These are phyloP conservation scores for Sprattus sprattus DNA, from an alignment of 2,113 vertebrate genomes.

Conservation along the genomic window DNA sequence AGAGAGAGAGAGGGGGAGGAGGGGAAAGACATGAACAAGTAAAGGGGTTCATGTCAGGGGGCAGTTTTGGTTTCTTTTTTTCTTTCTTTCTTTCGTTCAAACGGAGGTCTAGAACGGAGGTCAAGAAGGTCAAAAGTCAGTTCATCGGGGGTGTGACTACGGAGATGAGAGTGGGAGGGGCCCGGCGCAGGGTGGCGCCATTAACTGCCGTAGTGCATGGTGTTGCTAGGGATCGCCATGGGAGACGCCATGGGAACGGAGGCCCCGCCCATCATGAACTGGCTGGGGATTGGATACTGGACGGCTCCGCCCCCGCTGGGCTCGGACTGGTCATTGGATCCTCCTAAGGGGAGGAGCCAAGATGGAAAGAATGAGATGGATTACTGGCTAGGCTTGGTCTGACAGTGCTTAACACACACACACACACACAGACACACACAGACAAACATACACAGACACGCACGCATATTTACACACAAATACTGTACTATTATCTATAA, in stretches of 20 bases:
- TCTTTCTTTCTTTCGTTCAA: background rate
- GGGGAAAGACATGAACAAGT: slow-evolving; percentile 7
- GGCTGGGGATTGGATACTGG: slow-evolving; percentile 88
- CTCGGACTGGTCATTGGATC: slow-evolving; percentile 73
- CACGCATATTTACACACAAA: background rate
- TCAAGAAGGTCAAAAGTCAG: background rate
- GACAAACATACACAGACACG: background rate
- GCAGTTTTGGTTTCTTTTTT: slow-evolving; percentile 69
- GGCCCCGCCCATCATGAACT: slow-evolving; percentile 92
- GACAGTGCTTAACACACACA: background rate
- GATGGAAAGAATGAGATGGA: background rate
- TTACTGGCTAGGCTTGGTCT: background rate
- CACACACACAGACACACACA: background rate
- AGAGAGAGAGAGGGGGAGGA: slow-evolving; percentile 14
- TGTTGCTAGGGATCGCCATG: slow-evolving; percentile 92
- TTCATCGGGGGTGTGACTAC: slow-evolving; percentile 59
- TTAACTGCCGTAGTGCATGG: slow-evolving; percentile 95
- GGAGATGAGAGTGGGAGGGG: background rate
- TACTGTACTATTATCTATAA: too few relatives aligned
- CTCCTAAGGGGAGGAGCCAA: slow-evolving; percentile 63
- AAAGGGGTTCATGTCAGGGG: slow-evolving; percentile 42
- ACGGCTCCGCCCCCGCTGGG: slow-evolving; percentile 70
- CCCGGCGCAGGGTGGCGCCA: slow-evolving; percentile 32
- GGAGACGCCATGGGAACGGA: slow-evolving; percentile 94
- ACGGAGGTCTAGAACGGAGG: background rate